Evolutionary conservation across 1,140 invertebrate species (phyloP).

Genomic region (Drosophila carrolli): DNA sequence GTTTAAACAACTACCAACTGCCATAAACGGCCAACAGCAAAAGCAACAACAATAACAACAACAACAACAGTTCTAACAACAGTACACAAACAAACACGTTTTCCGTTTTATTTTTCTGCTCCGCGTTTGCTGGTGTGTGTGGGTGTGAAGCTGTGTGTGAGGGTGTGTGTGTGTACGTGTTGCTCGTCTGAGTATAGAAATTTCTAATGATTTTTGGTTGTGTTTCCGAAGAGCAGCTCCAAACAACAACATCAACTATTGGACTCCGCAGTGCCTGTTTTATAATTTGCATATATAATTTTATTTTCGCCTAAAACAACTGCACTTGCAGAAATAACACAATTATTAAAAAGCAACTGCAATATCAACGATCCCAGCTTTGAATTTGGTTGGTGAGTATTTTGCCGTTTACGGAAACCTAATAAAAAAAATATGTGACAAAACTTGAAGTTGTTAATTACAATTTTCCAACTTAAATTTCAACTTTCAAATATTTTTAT

Average conservation of each 20-base stretch:
- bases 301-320: constrained; percentile 7
- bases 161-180: constrained; percentile 42
- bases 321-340: background rate
- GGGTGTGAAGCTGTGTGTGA: constrained; percentile 36
- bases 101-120: constrained; percentile 24
- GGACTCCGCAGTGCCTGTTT: constrained; percentile 28
- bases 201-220: constrained; percentile 56
- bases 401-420: background rate
- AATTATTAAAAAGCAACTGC: constrained; percentile 1
- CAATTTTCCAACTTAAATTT: too few relatives aligned
- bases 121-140: constrained; percentile 38
- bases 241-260: constrained; percentile 36
- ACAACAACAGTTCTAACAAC: constrained; percentile 68
- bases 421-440: background rate
- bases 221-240: constrained; percentile 33
- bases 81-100: constrained; percentile 47
- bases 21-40: constrained; percentile 25
- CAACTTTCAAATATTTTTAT: too few relatives aligned
- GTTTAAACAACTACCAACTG: constrained; percentile 55
- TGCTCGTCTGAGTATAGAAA: constrained; percentile 40
- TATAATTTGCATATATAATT: constrained; percentile 1
- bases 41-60: constrained; percentile 36
- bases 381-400: constrained; percentile 21
- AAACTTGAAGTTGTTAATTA: too few relatives aligned
- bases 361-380: background rate